phyloP scores from a whole-genome alignment of 2,113 vertebrate genomes.

The Scortum barcoo region DNA sequence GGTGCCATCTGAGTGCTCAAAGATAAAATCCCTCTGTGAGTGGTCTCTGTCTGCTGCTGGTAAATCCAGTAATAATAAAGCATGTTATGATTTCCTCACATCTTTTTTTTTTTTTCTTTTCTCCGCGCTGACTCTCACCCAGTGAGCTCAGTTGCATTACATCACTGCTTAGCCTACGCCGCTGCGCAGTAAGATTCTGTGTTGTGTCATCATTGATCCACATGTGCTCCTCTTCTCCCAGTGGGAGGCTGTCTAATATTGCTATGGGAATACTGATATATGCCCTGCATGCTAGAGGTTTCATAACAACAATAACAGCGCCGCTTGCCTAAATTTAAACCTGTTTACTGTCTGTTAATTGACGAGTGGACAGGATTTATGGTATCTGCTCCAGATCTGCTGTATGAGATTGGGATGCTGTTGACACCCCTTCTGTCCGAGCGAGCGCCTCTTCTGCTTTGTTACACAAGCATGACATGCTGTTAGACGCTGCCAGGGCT shows the following conservation, averaged over 20 bases:
- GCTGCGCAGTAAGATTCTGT: conserved; percentile 74
- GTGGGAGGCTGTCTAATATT: conserved; percentile 70
- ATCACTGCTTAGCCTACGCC: conserved; percentile 73
- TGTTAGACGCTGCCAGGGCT: conserved; percentile 44
- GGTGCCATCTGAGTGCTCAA: conserved; percentile 21
- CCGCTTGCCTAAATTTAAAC: conserved; percentile 60
- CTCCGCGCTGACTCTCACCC: conserved; percentile 38
- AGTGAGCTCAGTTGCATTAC: conserved; percentile 78
- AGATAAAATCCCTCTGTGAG: conserved; percentile 40
- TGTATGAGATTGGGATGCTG: conserved; percentile 26
- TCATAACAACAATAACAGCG: conserved; percentile 68
- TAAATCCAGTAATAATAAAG: conserved; percentile 66
- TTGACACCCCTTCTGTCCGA: conserved; percentile 43
- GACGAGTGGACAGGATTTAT: conserved; percentile 54
- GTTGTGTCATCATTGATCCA: conserved; percentile 81
- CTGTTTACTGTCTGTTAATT: conserved; percentile 69
- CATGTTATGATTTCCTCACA: conserved; percentile 57
- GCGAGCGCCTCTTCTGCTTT: conserved; percentile 14
- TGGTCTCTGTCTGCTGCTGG: conserved; percentile 33
- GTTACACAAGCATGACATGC: conserved; percentile 62
- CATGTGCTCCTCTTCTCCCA: conserved; percentile 71
- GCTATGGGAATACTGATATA: conserved; percentile 72
- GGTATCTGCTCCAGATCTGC: conserved; percentile 45
- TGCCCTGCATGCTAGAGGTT: conserved; percentile 43
- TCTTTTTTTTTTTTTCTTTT: conserved; percentile 38